Evolutionary conservation across 2,888 invertebrate species (phyloP).

Genomic region (Torymus auratus): DNA sequence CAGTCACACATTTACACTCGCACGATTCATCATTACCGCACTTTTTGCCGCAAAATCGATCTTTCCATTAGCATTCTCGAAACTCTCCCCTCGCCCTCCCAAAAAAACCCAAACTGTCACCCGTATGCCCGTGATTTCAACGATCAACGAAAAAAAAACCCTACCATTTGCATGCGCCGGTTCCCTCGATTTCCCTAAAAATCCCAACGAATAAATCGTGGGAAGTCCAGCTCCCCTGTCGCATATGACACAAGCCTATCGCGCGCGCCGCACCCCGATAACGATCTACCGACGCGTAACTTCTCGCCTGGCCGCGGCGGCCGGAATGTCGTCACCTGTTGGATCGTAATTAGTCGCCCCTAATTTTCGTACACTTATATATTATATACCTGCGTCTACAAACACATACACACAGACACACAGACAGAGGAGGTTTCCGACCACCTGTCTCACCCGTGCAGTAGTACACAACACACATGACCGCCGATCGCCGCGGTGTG

Average conservation of each 20-base stretch:
- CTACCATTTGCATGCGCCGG: conserved; percentile 23
- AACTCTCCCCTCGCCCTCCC: neutral
- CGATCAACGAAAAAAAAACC: conserved; percentile 2
- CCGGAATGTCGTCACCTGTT: conserved; percentile 64
- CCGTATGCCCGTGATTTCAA: neutral
- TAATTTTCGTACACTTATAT: conserved; percentile 60
- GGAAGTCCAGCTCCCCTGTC: conserved; percentile 29
- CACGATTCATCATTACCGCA: too few species aligned
- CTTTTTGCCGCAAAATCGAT: too few species aligned
- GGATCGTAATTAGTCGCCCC: conserved; percentile 64
- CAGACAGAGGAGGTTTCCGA: conserved; percentile 29
- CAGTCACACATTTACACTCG: too few species aligned
- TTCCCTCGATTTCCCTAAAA: neutral
- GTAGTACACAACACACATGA: neutral
- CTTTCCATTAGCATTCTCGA: too few species aligned
- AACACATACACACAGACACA: too few species aligned
- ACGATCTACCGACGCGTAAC: conserved; percentile 47
- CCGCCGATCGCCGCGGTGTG: neutral
- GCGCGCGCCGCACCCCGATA: conserved; percentile 22
- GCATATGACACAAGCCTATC: too few species aligned
- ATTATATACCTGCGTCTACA: too few species aligned
- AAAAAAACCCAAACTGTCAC: neutral
- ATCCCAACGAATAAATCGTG: conserved; percentile 43
- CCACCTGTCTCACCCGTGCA: conserved; percentile 60
- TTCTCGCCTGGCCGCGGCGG: conserved; percentile 28